Base-by-base conservation (phyloP, 2,888 invertebrate genomes). In the Tipula lateralis region DNA sequence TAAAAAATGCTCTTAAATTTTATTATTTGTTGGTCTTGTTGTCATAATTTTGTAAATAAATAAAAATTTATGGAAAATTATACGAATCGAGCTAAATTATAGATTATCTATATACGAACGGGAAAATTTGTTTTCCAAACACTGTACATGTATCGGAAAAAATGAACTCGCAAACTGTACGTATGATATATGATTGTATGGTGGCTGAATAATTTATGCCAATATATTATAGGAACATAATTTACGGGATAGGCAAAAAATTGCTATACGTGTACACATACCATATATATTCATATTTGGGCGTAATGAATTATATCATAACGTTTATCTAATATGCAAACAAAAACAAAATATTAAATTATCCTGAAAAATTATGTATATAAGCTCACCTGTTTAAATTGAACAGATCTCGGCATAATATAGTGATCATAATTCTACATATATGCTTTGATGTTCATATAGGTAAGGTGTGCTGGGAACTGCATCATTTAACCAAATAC, bases 11-110 rank as follows among this genome's bases (percentile, higher is more conserved):
- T 66, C 66, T 66, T 66, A 66, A 66, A 66, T 66, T 66, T 66
- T 66, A 66, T 66, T 66, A 66, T 66, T 66, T 66, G 66, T 66
- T 66, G 66, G 24, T 66, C 66, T 66, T 66, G 24, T 66, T 66
- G 66, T 66, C 66, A 66, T 24, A 66, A 66, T 66, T 66, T 66
- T 24, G 24, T 66, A 24, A 66, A 66, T 66, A 66, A 66, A 66
- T 66, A 66, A 19, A 66, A 66, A 66, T 66, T 66, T 66, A 66
- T 66, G 66, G 66, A 9, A 66, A 66, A 66, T 66, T 66, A 66
- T 66, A 9, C 66, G 66, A 66, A 66, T 66, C 66, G 24, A 66
- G 66, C 66, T 24, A 66, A 66, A 66, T 66, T 66, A 66, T 66
- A 66, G 66, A 66, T 66, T 66, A 66, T 66, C 66, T 66, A 66